Base-by-base conservation (phyloP, 2,113 vertebrate genomes). In the Montifringilla adamsi region DNA sequence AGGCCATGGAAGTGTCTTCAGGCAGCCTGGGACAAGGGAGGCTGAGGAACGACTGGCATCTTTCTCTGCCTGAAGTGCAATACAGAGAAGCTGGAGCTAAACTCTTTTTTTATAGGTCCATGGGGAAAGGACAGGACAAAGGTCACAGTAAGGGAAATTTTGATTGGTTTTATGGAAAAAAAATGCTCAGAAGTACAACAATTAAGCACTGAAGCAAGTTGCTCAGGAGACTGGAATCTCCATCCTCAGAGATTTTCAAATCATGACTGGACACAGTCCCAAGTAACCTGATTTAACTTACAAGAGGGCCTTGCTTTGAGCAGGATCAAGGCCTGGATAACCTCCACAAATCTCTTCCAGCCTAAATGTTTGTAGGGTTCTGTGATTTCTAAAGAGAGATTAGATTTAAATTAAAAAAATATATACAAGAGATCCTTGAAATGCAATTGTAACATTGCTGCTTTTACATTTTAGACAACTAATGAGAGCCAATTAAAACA, bases 401-500 rank as follows among this genome's bases (percentile, higher is more conserved):
- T 95, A 95, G 33, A 87, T 77, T 95, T 78, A 94, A 95, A 84
- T 79, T 9, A 3, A 93, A 96, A 91, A 59, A 37, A 91, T 20
- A 89, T 28, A 96, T 41, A 90, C 74, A 82, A 70, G 63, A 77
- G 49, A 92, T 89, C 74, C 74, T 89, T 75, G 58, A 95, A 96
- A 96, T 1, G 5, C 44, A 82, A 46, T 75, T 27, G 52, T 33
- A 94, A 82, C 60, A 74, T 22, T 31, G 27, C 46, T 87, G 55
- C 59, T 96, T 91, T 81, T 87, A 68, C 44, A 3, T 62, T 87
- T 83, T 52, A 47, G 69, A 73, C 31, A 89, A 53, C 31, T 64
- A 62, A 23, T 19, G 39, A 87, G 16, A 89, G 92, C 94, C 95
- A 96, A 52, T 81, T 81, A 94, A 96, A 97, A 92, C 77, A 97